A percentile compares a stretch with the other conserved stretches of the same genome.
Conservation (phyloP, 2,888 invertebrate species). For the Ptycholaimellus sp. region DNA sequence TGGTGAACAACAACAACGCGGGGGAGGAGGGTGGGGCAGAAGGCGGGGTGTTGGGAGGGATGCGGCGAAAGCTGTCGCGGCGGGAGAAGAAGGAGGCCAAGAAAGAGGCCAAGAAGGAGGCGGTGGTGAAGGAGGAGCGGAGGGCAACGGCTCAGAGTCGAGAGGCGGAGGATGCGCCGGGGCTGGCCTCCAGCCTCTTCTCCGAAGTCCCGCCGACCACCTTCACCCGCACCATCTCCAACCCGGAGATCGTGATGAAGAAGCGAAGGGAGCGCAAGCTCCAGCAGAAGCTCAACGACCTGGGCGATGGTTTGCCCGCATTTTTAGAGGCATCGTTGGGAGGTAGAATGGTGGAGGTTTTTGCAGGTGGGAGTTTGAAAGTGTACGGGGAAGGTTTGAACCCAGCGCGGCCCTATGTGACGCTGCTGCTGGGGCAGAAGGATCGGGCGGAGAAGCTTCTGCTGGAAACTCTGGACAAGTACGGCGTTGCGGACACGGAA, state of each 20-base stretch:
- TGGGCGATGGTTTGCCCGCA: conserved; percentile 12
- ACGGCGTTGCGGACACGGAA: conserved; percentile 65
- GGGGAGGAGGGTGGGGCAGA: too few relatives aligned
- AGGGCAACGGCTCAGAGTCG: conserved; percentile 7
- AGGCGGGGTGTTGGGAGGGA: too few relatives aligned
- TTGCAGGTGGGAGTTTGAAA: conserved; percentile 33
- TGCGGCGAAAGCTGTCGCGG: too few relatives aligned
- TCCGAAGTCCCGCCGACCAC: conserved; percentile 82
- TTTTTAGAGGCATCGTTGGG: background rate
- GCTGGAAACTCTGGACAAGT: conserved; percentile 83
- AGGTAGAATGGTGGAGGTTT: conserved; percentile 44
- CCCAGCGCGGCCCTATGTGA: conserved; percentile 79
- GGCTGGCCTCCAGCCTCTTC: conserved; percentile 27
- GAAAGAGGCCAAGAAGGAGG: conserved; percentile 1
- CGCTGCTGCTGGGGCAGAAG: conserved; percentile 65
- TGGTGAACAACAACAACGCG: too few relatives aligned
- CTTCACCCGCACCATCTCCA: conserved; percentile 93
- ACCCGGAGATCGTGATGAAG: conserved; percentile 97
- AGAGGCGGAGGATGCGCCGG: conserved; percentile 14
- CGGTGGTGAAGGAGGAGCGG: conserved; percentile 5
- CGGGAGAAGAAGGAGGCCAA: conserved; percentile 5
- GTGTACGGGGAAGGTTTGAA: conserved; percentile 89
- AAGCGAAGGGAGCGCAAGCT: conserved; percentile 80
- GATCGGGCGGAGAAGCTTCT: conserved; percentile 79
- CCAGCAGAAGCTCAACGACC: conserved; percentile 60